A percentile compares a stretch with the other conserved stretches of the same genome.
Conservation (phyloP, 2,888 invertebrate genomes). For the Entomobrya proxima region DNA sequence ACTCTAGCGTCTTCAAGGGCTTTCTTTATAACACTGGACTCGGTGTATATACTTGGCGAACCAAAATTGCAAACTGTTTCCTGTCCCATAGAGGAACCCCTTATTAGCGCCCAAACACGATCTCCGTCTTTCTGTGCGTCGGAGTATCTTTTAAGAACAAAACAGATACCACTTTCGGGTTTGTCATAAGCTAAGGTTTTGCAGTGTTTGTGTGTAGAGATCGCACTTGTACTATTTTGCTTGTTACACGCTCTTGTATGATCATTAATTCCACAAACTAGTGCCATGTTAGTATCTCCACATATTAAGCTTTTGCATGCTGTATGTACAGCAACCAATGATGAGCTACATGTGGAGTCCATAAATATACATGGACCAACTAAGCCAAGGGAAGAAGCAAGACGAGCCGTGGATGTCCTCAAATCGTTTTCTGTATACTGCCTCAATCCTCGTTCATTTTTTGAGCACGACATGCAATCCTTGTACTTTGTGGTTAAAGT, state of each 20-base stretch:
- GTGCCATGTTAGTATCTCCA: constrained; percentile 1
- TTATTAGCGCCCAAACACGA: constrained; percentile 74
- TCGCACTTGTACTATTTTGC: not conserved
- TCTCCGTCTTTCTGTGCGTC: constrained; percentile 69
- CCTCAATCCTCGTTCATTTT: not conserved
- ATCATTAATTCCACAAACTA: constrained; percentile 47
- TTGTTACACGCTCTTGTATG: constrained; percentile 29
- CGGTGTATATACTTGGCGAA: constrained; percentile 54
- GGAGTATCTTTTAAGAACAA: constrained; percentile 76
- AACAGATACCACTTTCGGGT: constrained; percentile 75
- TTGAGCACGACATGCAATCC: not conserved
- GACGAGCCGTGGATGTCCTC: constrained; percentile 36
- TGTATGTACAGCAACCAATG: constrained; percentile 37
- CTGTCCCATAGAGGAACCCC: constrained; percentile 76
- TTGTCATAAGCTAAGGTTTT: constrained; percentile 67
- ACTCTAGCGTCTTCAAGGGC: constrained; percentile 59
- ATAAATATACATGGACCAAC: constrained; percentile 59
- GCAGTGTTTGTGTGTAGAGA: constrained; percentile 39
- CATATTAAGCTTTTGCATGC: constrained; percentile 16
- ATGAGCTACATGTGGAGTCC: constrained; percentile 51
- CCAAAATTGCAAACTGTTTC: constrained; percentile 77
- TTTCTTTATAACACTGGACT: constrained; percentile 33
- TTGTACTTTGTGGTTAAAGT: constrained; percentile 32
- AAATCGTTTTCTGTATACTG: constrained; percentile 63
- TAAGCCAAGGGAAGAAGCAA: constrained; percentile 57